Base-by-base conservation (phyloP, 2,888 invertebrate genomes). In the Sphecodes monilicornis region DNA sequence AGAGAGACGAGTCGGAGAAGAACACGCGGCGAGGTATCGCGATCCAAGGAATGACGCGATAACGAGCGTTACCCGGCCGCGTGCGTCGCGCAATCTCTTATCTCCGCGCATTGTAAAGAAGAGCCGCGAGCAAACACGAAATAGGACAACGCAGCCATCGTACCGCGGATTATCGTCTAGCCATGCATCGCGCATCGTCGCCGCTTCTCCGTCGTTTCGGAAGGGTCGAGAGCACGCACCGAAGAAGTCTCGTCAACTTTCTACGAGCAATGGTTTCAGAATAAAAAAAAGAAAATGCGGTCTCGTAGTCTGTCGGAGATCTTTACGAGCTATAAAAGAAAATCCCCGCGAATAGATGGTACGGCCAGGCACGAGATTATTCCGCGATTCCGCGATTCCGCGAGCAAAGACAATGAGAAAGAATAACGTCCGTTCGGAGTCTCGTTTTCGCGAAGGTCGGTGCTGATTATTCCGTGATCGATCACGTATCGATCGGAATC, bases 91-190 rank as follows among this genome's bases (percentile, higher is more conserved):
- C 41, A 22, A 10, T 32, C 13, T 43, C 64, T 75, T 64, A 75
- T 75, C 75, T 46, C 41, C 22, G 39, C 26, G 60, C 22, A 29
- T 43, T 22, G 43, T 3, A 32, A 75, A 75, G 22, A 75, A 18
- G 8, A 32, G 32, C 13, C 43, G 64, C n/a, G n/a, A 32, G 32
- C 60, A 74, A 74, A 74, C 60, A 60, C 29, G 64, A 64, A 75
- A 64, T n/a, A 75, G 64, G 36, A 5, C 54, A 72, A 54, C 32
- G 50, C 22, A 54, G 32, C 46, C 22, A 13, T 50, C 36, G 22
- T 6, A 11, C 18, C 32, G 32, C 32, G 71, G 46, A 29, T 41
- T 43, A 60, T 57, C n/a, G 43, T 43, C 13, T 18, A 60, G 29
- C 60, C 16, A 6, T 50, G 22, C 22, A 22, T 10, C 50, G 10